phyloP scores from a whole-genome alignment of 2,888 invertebrate species.

The Falcaria lacertinaria region DNA sequence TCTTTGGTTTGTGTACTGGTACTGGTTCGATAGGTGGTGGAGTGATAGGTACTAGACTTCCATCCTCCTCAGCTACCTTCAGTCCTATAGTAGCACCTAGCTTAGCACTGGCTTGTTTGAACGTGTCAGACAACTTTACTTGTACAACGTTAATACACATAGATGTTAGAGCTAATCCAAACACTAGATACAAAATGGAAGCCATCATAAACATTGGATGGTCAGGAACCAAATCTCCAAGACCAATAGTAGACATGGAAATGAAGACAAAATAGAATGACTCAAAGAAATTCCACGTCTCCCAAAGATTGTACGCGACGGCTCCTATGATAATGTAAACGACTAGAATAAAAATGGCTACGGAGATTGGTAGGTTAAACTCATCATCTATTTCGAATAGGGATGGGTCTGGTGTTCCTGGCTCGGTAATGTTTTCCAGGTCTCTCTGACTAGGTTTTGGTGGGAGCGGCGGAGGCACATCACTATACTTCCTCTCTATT shows the following conservation, averaged over 20 bases:
- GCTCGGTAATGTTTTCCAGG: constrained; percentile 75
- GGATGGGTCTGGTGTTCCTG: constrained; percentile 88
- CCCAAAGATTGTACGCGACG: constrained; percentile 86
- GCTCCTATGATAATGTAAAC: constrained; percentile 94
- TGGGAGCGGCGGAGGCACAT: constrained; percentile 64
- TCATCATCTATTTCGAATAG: constrained; percentile 92
- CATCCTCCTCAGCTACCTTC: constrained; percentile 85
- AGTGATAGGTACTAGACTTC: constrained; percentile 66
- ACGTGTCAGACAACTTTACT: constrained; percentile 88
- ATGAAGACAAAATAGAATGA: constrained; percentile 98
- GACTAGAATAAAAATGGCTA: constrained; percentile 91
- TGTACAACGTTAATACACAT: constrained; percentile 99
- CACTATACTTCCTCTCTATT: constrained; percentile 52
- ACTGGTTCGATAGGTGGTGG: constrained; percentile 64
- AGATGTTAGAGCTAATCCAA: constrained; percentile 96
- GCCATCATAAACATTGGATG: constrained; percentile 94
- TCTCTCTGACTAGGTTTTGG: constrained; percentile 61
- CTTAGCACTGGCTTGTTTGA: constrained; percentile 90
- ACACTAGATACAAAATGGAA: constrained; percentile 94
- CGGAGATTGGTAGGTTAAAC: constrained; percentile 95
- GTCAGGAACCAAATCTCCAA: constrained; percentile 94
- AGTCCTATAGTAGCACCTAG: constrained; percentile 91
- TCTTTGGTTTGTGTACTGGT: constrained; percentile 57
- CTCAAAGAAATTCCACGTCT: constrained; percentile 94
- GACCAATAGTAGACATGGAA: constrained; percentile 98